These are phyloP conservation scores for Coenonympha arcania DNA, from an alignment of 2,888 invertebrate species.

Conservation along the genomic window DNA sequence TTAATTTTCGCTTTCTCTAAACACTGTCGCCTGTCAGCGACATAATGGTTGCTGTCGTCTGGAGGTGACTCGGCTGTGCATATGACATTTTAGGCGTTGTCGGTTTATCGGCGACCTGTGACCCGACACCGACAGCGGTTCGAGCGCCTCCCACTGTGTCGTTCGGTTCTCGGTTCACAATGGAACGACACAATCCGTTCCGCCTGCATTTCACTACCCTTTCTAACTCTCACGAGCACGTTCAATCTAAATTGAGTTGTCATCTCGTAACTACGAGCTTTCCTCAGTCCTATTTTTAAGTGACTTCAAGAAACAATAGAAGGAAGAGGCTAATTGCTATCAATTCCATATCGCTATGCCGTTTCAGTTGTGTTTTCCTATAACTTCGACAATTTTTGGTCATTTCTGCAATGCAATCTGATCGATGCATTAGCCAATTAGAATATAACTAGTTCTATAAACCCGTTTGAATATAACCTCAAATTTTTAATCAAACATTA, in stretches of 20 bases:
- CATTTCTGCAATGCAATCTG: conserved; percentile 23
- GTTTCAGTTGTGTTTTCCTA: no score
- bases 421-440: conserved; percentile 7
- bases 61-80: conserved; percentile 29
- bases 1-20: conserved; percentile 50
- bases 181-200: conserved; percentile 52
- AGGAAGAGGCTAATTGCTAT: no score
- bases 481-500: conserved; percentile 11
- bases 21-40: conserved; percentile 36
- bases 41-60: conserved; percentile 34
- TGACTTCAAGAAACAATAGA: no score
- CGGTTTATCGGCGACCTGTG: conserved; percentile 43
- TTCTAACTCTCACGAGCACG: conserved; percentile 50
- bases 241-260: conserved; percentile 66
- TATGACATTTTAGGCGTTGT: conserved; percentile 27
- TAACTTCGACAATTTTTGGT: no score
- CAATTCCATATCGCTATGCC: no score
- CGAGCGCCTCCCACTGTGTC: conserved; percentile 38
- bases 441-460: conserved; percentile 17
- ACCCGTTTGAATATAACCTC: conserved; percentile 17
- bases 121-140: conserved; percentile 35
- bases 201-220: conserved; percentile 55
- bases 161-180: no score
- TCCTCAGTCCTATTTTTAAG: conserved; percentile 32
- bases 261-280: conserved; percentile 64